Evolutionary conservation across 2,888 invertebrate genomes (phyloP).

Genomic region (Sipha maydis): DNA sequence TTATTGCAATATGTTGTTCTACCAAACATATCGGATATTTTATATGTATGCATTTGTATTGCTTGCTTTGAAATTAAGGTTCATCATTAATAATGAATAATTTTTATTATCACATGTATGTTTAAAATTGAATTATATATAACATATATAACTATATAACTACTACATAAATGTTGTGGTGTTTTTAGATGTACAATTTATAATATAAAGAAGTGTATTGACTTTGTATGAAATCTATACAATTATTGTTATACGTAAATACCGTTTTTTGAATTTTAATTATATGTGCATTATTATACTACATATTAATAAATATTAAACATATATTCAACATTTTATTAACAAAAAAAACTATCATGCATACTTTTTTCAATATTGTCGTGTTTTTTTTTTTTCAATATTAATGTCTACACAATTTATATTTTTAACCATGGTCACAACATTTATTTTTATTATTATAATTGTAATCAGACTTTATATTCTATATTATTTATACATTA

Average conservation of each 20-base stretch:
- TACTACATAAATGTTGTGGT: neutral
- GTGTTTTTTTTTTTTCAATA: neutral
- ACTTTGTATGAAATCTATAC: neutral
- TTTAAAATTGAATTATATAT: neutral
- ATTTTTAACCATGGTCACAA: neutral
- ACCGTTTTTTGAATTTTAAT: neutral
- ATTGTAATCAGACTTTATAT: conserved; percentile 1
- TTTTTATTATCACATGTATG: neutral
- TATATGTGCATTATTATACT: too few species aligned
- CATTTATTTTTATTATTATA: conserved; percentile 20
- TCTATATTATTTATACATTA: conserved; percentile 22
- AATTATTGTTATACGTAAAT: neutral
- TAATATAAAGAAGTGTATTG: too few species aligned
- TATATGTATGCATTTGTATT: conserved; percentile 21
- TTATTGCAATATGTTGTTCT: neutral
- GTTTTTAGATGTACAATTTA: neutral
- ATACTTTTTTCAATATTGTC: too few species aligned
- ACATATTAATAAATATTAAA: neutral
- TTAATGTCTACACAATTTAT: neutral
- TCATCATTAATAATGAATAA: neutral
- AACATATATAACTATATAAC: neutral
- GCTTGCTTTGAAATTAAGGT: conserved; percentile 27
- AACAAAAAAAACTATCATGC: too few species aligned
- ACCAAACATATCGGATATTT: conserved; percentile 33
- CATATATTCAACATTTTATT: neutral